Percentiles rank a stretch among this genome's conserved stretches.
Evolutionary conservation across 2,888 invertebrate genomes (phyloP).

Genomic region (Nemotelus nigrinus): DNA sequence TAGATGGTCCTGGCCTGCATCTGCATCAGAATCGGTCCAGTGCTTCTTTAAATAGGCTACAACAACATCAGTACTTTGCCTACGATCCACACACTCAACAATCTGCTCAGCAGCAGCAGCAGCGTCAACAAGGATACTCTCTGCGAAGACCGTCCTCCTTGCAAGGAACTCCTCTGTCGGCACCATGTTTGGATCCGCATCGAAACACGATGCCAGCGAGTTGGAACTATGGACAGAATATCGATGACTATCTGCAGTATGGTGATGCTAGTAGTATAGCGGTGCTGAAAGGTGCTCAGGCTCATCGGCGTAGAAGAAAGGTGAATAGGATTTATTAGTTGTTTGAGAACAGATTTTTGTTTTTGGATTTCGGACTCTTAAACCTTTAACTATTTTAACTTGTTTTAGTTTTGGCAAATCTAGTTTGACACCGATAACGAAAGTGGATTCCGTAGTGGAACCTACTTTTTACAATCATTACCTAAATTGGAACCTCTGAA

Average conservation of each 20-base stretch:
- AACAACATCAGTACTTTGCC: not conserved
- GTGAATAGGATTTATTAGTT: conserved; percentile 48
- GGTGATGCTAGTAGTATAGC: conserved; percentile 33
- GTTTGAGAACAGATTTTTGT: conserved; percentile 12
- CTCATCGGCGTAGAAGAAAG: conserved; percentile 53
- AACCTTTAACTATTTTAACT: no score
- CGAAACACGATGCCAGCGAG: conserved; percentile 60
- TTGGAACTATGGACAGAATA: conserved; percentile 59
- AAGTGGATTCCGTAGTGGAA: no score
- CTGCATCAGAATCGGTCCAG: not conserved
- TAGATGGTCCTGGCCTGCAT: not conserved
- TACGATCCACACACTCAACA: not conserved
- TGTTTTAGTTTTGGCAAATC: no score
- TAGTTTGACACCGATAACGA: no score
- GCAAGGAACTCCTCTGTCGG: not conserved
- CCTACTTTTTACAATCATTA: no score
- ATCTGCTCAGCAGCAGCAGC: not conserved
- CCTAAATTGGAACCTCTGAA: no score
- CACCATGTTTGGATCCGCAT: conserved; percentile 47
- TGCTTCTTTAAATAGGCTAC: conserved; percentile 1
- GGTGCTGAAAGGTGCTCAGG: conserved; percentile 44
- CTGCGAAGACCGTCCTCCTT: conserved; percentile 54
- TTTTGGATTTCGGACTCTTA: not conserved
- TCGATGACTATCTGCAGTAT: conserved; percentile 59
- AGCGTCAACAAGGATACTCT: conserved; percentile 58